Conservation (phyloP, 1,140 invertebrate genomes). For the Aricia agestis region DNA sequence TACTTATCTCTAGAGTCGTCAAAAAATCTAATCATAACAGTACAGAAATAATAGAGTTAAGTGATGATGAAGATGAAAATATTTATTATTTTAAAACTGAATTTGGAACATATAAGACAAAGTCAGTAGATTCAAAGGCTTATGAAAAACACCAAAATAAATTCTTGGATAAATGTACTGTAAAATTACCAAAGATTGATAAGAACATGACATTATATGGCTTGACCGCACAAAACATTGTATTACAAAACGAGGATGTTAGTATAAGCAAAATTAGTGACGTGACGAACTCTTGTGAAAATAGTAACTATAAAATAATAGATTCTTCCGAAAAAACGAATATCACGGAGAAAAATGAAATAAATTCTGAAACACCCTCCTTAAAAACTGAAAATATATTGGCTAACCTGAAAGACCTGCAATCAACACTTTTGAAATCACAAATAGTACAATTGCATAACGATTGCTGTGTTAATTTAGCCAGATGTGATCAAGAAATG, state of each 20-base stretch:
- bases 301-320: not conserved
- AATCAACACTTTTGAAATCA: not conserved
- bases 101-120: conserved; percentile 44
- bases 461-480: conserved; percentile 44
- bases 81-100: conserved; percentile 41
- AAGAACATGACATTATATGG: conserved; percentile 1
- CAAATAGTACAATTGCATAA: conserved; percentile 22
- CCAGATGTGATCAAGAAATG: conserved; percentile 40
- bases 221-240: not conserved
- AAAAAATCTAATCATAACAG: not conserved
- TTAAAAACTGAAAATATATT: conserved; percentile 16
- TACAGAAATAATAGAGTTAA: conserved; percentile 56
- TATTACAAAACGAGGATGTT: not conserved
- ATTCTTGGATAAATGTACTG: conserved; percentile 43
- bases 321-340: not conserved
- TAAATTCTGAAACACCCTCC: not conserved
- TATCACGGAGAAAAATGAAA: not conserved
- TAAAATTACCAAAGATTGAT: conserved; percentile 29
- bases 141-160: conserved; percentile 48
- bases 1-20: conserved; percentile 17
- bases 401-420: conserved; percentile 18
- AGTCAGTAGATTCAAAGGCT: conserved; percentile 28
- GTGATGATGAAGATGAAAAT: conserved; percentile 56
- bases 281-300: not conserved
- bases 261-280: not conserved